A percentile compares a stretch with the other conserved stretches of the same genome.
Conservation (phyloP, 1,140 invertebrate species). For the Hylaeus volcanicus region DNA sequence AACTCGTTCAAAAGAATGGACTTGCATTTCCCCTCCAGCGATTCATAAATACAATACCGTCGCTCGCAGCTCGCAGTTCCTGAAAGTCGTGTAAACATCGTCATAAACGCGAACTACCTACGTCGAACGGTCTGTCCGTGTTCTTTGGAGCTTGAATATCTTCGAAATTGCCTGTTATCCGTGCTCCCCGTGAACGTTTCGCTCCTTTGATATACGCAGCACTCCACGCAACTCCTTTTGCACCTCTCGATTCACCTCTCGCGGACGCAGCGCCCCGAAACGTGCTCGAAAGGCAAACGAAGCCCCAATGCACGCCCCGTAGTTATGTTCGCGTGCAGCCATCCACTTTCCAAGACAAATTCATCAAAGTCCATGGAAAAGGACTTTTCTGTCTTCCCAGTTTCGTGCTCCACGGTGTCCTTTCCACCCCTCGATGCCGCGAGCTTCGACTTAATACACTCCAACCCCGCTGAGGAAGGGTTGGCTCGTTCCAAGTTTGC, state of each 20-base stretch:
- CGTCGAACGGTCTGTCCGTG: not conserved
- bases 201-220: too few relatives aligned
- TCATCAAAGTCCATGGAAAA: slow-evolving; percentile 62
- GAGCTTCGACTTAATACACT: slow-evolving; percentile 60
- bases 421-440: slow-evolving; percentile 18
- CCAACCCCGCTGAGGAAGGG: not conserved
- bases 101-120: not conserved
- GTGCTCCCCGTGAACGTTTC: not conserved
- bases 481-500: not conserved
- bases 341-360: slow-evolving; percentile 57
- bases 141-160: not conserved
- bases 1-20: too few relatives aligned
- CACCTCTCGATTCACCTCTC: not conserved
- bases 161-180: not conserved
- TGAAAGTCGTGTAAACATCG: too few relatives aligned
- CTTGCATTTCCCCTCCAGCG: too few relatives aligned
- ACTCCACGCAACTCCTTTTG: not conserved
- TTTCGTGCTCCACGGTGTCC: slow-evolving; percentile 4
- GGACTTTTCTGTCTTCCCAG: not conserved
- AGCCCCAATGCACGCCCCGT: not conserved
- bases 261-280: not conserved
- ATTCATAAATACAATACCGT: too few relatives aligned
- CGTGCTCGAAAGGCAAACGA: slow-evolving; percentile 20
- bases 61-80: too few relatives aligned
- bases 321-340: slow-evolving; percentile 44